Evolutionary conservation across 2,888 invertebrate genomes (phyloP), one percentile per base, ranked within the genome.

Genomic region (Portevinia maculata): DNA sequence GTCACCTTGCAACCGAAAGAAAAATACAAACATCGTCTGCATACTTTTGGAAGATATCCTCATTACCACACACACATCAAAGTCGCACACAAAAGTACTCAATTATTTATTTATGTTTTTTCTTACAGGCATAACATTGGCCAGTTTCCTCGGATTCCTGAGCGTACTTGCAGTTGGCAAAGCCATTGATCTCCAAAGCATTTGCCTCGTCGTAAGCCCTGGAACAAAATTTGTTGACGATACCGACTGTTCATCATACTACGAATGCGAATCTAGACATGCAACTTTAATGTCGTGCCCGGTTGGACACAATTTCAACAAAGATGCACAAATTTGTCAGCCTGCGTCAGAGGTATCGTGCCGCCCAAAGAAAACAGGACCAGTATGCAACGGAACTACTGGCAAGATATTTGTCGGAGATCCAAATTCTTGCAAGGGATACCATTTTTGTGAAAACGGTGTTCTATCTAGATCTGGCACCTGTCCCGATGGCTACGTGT

Each of bases 371-470:
- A 13, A 3, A 8, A 2, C 1, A 1, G 32, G 6, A 1, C 50
- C 57, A 28, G 85, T 86, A 13, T 87, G 87, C 17, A 17, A 3
- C 0, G 76, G 84, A 6, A 52, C 71, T 30, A 5, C 44, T 0
- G 50, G 84, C 13, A 85, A 85, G 15, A 48, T 59, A 34, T 87
- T 81, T n/a, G 84, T 84, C 1, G 21, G 85, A 1, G 83, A 85
- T 9, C 44, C 79, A 3, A 59, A 64, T 1, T 84, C 87, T 24
- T 87, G 87, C 39, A 52, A 69, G 2, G 85, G 83, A 46, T 87
- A 79, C 28, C 87, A 78, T 28, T 87, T 87, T 46, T 87, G 87
- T 70, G 48, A 59, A 0, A 67, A 59, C 4, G 86, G 86, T 6
- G 50, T 13, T 1, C 65, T 85, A 0, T 0, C 34, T 3, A 7